phyloP scores from a whole-genome alignment of 2,113 vertebrate species.

The Campylorhamphus procurvoides region DNA sequence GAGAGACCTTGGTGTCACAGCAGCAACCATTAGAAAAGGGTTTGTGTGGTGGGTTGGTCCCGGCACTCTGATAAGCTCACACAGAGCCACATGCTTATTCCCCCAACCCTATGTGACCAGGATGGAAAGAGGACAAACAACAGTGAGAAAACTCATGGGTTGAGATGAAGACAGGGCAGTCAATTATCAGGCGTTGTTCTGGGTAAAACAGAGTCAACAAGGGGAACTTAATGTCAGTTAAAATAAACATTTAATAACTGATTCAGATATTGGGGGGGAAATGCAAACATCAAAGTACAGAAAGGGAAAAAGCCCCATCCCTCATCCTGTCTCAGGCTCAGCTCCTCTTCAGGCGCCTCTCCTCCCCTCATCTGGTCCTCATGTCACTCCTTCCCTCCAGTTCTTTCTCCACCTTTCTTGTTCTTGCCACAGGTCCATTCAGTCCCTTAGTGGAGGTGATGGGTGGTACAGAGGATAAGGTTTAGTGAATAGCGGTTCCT shows the following conservation, averaged over 20 bases:
- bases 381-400: background rate
- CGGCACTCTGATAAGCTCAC: background rate
- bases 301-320: rapidly evolving
- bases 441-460: background rate
- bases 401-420: background rate
- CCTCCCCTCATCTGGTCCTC: too few relatives aligned
- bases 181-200: background rate
- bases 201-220: background rate
- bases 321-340: background rate
- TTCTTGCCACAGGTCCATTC: background rate
- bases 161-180: background rate
- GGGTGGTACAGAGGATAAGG: too few relatives aligned
- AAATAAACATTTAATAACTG: background rate
- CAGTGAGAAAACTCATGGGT: background rate
- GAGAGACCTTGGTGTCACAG: background rate
- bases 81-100: rapidly evolving
- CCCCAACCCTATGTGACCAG: rapidly evolving
- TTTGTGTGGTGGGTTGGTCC: background rate
- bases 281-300: background rate
- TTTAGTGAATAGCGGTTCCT: background rate
- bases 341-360: background rate
- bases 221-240: background rate
- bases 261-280: background rate
- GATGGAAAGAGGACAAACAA: background rate
- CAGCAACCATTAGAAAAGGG: background rate